Base-by-base conservation (phyloP, 2,888 invertebrate species). In the Acanthoscelides obtectus region DNA sequence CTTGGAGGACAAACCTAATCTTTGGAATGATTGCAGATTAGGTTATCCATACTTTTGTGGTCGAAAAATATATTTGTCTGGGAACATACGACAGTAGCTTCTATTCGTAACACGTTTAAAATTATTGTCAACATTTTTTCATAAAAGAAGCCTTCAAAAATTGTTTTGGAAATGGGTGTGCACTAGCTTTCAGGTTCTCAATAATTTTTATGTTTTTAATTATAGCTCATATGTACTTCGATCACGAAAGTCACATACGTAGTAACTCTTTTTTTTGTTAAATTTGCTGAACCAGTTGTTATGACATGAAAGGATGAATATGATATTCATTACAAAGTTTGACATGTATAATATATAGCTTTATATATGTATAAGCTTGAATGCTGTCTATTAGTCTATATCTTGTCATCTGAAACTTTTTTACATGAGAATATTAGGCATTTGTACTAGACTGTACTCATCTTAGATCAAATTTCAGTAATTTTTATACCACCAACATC, bases 391-490 rank as follows among this genome's bases (percentile, higher is more conserved):
- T 3, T 45, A 45, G 45, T 45, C 45, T 45, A 12, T 17, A 45
- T 12, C 45, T 45, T 45, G 45, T 12, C 45, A 45, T 45, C 17
- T 12, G 12, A 45, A 45, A 45, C 45, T 45, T 45, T 45, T 45
- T 45, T 45, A 45, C 45, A 6, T 45, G 45, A 17, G 17, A 45
- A 45, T 3, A 45, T 45, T 45, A 12, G 45, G 45, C 45, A 45
- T 45, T 45, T 45, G 45, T 45, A 45, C 64, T 73, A 73, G 71
- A 69, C 74, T 71, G 70, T 74, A 72, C 63, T 64, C 20, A 45
- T 68, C 70, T 72, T 70, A 74, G 69, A 74, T 75, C 74, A 75
- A 75, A 74, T 70, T 74, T 74, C 74, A 74, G 74, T 71, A 74
- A 69, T 70, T 72, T 71, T 66, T 72, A 68, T 69, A 66, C 70